A percentile compares a stretch with the other conserved stretches of the same genome.
Conservation (phyloP, 2,888 invertebrate genomes). For the Tetrapedia diversipes region DNA sequence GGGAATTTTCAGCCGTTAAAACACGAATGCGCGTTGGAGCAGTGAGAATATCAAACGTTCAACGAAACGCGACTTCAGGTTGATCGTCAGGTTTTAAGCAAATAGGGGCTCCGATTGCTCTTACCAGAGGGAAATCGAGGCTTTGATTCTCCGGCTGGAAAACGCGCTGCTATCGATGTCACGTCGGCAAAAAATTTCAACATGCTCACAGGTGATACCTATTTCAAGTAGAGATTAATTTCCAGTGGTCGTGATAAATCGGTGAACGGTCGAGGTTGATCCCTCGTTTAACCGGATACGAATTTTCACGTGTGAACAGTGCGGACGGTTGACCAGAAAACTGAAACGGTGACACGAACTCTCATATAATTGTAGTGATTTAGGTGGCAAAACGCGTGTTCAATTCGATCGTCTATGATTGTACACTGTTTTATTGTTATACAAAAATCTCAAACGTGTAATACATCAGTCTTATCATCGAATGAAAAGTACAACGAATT, state of each 20-base stretch:
- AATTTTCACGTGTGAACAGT: neutral
- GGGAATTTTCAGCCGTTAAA: neutral
- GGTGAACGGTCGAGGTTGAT: neutral
- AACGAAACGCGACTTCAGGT: constrained; percentile 10
- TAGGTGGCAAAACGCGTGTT: neutral
- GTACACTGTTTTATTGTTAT: no score
- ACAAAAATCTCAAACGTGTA: neutral
- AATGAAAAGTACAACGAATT: neutral
- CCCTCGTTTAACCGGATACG: no score
- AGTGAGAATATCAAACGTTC: constrained; percentile 5
- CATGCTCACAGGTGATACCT: neutral
- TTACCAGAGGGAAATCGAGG: neutral
- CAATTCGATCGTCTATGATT: no score
- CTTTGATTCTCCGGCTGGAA: constrained; percentile 15
- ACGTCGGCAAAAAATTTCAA: neutral
- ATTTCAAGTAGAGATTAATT: constrained; percentile 1
- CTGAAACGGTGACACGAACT: neutral
- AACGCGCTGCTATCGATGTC: neutral
- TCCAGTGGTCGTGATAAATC: neutral
- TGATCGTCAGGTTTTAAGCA: constrained; percentile 13
- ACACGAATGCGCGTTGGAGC: neutral
- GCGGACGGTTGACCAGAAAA: neutral
- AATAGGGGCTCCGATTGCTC: constrained; percentile 24
- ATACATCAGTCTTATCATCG: neutral
- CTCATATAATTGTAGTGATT: constrained; percentile 1